phyloP scores from a whole-genome alignment of 2,797 vertebrate genomes.

The Leptodactylus fallax region DNA sequence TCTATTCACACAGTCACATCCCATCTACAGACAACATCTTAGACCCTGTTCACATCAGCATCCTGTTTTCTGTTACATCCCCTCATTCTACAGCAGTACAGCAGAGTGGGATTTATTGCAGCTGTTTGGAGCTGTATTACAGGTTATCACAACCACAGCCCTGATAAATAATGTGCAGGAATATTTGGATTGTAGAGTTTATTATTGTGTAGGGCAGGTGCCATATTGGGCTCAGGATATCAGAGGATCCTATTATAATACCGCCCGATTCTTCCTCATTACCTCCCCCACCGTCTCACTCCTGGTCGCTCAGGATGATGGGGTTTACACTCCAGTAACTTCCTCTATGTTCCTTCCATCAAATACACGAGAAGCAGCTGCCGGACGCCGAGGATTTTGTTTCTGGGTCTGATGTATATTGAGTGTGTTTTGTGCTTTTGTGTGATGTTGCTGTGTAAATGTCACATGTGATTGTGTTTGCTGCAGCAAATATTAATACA shows the following conservation, averaged over 20 bases:
- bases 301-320: background rate
- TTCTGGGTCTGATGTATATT: conserved; percentile 3
- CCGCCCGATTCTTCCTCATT: background rate
- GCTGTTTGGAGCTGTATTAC: background rate
- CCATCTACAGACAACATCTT: no score
- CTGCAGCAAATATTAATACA: conserved; percentile 22
- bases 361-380: background rate
- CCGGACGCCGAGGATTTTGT: background rate
- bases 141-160: background rate
- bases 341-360: background rate
- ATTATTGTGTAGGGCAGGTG: background rate
- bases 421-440: conserved; percentile 44
- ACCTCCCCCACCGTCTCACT: background rate
- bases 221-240: background rate
- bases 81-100: no score
- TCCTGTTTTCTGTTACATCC: no score
- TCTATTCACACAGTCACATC: no score
- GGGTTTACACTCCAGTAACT: conserved; percentile 30
- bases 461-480: conserved; percentile 35
- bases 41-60: no score
- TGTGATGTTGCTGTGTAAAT: conserved; percentile 22
- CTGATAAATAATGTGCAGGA: background rate
- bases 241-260: background rate
- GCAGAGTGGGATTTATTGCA: background rate
- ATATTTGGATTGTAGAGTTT: background rate